These are phyloP conservation scores for Siniperca scherzeri DNA, from an alignment of 2,797 vertebrate genomes.

Conservation along the genomic window DNA sequence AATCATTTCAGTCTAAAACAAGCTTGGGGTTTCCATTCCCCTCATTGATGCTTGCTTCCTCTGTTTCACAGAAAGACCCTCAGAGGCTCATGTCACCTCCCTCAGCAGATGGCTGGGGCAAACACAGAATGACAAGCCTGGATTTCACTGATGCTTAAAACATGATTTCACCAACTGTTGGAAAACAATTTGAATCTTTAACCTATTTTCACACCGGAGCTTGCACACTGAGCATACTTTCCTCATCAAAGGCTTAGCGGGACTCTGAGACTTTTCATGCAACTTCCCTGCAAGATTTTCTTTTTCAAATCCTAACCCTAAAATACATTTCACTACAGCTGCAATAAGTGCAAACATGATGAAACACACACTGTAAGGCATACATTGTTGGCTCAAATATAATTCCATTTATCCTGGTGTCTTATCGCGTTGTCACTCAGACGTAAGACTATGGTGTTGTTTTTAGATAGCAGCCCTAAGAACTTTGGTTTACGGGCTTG, in stretches of 20 bases:
- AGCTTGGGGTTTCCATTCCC: constrained; percentile 56
- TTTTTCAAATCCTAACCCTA: constrained; percentile 6
- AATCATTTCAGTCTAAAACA: constrained; percentile 67
- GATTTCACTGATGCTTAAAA: constrained; percentile 74
- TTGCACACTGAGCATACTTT: constrained; percentile 37
- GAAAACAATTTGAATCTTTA: constrained; percentile 68
- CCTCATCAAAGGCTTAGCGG: constrained; percentile 47
- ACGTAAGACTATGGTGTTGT: constrained; percentile 25
- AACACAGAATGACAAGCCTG: constrained; percentile 69
- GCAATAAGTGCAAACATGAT: constrained; percentile 36
- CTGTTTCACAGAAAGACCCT: constrained; percentile 69
- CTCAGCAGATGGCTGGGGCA: constrained; percentile 76
- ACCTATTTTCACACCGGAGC: constrained; percentile 67
- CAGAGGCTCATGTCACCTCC: constrained; percentile 69
- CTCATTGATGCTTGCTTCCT: constrained; percentile 60
- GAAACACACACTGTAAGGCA: constrained; percentile 39
- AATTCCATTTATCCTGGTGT: constrained; percentile 37
- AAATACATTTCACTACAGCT: constrained; percentile 33
- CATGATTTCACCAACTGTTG: constrained; percentile 65
- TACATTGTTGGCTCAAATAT: constrained; percentile 32
- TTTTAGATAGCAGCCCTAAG: constrained; percentile 44
- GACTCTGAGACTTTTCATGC: constrained; percentile 33
- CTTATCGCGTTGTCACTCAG: constrained; percentile 44
- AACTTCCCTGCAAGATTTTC: constrained; percentile 37
- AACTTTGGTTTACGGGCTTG: constrained; percentile 60